phyloP scores from a whole-genome alignment of 2,888 invertebrate genomes.

The Melinaea menophilus region DNA sequence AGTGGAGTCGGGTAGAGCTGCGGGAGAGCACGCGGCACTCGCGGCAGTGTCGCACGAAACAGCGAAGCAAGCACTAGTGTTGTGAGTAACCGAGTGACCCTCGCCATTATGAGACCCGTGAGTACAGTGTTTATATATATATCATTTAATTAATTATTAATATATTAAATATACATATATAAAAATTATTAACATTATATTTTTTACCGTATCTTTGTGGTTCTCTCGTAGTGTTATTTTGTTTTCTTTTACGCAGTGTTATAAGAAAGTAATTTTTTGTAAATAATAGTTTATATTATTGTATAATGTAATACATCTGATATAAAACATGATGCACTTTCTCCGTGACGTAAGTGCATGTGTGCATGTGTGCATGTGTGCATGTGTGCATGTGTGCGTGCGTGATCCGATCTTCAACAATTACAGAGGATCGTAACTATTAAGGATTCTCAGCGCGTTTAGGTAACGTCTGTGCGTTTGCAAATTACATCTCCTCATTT shows the following conservation, averaged over 20 bases:
- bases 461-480: constrained; percentile 11
- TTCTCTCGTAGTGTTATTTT: too few species aligned
- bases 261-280: not conserved
- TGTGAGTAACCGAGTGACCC: constrained; percentile 40
- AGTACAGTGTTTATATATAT: constrained; percentile 53
- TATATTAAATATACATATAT: not conserved
- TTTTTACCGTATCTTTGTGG: too few species aligned
- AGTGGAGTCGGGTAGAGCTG: constrained; percentile 23
- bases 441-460: constrained; percentile 43
- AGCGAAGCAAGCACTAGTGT: constrained; percentile 52
- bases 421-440: constrained; percentile 48
- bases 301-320: not conserved
- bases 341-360: constrained; percentile 55
- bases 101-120: constrained; percentile 62
- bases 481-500: constrained; percentile 10
- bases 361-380: too few species aligned
- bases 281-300: not conserved
- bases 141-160: constrained; percentile 1
- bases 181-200: not conserved
- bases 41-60: constrained; percentile 36
- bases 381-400: constrained; percentile 29
- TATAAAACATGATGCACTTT: constrained; percentile 62
- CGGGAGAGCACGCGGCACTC: constrained; percentile 22
- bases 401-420: constrained; percentile 60
- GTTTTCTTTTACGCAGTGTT: too few species aligned